Evolutionary conservation across 2,888 invertebrate genomes (phyloP).

Genomic region (Oxycera nigricornis): DNA sequence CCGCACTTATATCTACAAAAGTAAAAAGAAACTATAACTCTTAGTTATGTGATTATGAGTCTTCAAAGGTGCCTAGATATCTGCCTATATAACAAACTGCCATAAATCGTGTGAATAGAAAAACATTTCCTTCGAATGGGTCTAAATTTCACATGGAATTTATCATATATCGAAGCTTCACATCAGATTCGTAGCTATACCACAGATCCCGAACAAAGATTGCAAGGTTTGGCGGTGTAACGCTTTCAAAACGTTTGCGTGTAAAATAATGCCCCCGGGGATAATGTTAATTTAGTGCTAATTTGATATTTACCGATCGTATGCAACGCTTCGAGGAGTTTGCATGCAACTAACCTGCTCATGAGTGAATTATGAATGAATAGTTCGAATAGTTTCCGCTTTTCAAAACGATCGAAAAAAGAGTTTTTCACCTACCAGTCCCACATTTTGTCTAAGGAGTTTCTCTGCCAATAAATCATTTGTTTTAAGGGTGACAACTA

Average conservation of each 20-base stretch:
- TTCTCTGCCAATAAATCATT: too few species aligned
- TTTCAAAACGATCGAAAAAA: neutral
- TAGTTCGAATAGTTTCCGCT: neutral
- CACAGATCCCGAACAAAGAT: neutral
- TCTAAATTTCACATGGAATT: neutral
- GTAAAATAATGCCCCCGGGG: conserved; percentile 27
- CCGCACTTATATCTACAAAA: neutral
- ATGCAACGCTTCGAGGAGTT: neutral
- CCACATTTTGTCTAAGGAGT: neutral
- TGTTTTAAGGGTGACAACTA: neutral
- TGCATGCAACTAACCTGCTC: conserved; percentile 34
- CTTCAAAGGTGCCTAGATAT: neutral
- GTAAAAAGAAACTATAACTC: neutral
- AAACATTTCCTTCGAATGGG: conserved; percentile 1
- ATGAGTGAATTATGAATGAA: conserved; percentile 31
- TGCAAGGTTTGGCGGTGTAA: neutral
- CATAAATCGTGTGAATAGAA: conserved; percentile 18
- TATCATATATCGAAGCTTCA: conserved; percentile 13
- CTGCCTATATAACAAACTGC: neutral
- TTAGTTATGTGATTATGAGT: neutral
- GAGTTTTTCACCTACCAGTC: too few species aligned
- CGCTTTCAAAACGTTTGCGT: conserved; percentile 26
- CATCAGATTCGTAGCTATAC: neutral
- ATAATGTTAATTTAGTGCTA: conserved; percentile 41
- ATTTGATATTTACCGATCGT: conserved; percentile 40